Percentiles rank a stretch among this genome's conserved stretches.
phyloP scores from a whole-genome alignment of 2,797 vertebrate species.

The Dendrocincla tyrannina region DNA sequence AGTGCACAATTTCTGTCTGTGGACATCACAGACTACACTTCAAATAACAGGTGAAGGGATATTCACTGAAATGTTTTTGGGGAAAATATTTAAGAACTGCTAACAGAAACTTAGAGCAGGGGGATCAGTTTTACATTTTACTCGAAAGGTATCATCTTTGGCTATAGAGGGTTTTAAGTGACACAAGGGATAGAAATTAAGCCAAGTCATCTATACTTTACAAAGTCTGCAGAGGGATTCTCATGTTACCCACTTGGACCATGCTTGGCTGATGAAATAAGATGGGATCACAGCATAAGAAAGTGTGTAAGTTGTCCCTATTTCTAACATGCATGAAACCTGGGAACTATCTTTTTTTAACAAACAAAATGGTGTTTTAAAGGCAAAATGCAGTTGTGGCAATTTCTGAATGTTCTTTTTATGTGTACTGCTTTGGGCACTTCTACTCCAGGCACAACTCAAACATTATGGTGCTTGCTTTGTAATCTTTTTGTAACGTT shows the following conservation, averaged over 20 bases:
- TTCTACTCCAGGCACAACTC: not conserved
- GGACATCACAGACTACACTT: not conserved
- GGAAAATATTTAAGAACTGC: not conserved
- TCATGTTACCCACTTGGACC: not conserved
- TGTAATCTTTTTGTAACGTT: not conserved
- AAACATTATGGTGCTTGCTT: not conserved
- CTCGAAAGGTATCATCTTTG: not conserved
- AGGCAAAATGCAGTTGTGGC: not conserved
- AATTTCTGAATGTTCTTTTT: not conserved
- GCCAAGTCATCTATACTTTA: not conserved
- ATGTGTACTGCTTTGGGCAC: not conserved
- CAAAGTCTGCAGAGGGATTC: not conserved
- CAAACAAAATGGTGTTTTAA: not conserved
- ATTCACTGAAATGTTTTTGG: not conserved
- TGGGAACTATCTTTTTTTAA: not conserved
- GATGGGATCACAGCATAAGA: not conserved
- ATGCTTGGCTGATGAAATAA: not conserved
- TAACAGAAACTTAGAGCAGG: not conserved
- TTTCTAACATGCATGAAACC: not conserved
- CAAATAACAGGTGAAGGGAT: not conserved
- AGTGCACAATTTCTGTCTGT: not conserved
- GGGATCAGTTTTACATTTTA: not conserved
- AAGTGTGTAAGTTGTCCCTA: not conserved
- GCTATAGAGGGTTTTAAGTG: not conserved
- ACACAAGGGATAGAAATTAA: not conserved